Conservation (phyloP, 2,888 invertebrate genomes). For the Agonopterix arenella region DNA sequence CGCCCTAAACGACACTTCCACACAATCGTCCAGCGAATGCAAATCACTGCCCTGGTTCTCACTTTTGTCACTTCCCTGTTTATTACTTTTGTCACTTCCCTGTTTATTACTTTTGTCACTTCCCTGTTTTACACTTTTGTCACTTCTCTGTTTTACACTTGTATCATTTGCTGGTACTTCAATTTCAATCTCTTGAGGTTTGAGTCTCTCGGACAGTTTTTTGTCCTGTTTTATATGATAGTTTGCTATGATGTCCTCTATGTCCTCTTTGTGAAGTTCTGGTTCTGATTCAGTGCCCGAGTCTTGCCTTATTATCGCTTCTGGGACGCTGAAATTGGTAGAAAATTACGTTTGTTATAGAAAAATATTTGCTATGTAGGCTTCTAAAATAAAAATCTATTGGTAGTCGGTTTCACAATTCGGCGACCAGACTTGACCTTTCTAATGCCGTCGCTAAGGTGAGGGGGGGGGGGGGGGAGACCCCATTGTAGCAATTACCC, state of each 20-base stretch:
- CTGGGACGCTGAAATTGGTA: conserved; percentile 6
- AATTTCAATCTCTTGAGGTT: conserved; percentile 8
- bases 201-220: conserved; percentile 2
- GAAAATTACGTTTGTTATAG: background rate
- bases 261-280: conserved; percentile 32
- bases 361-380: too few species aligned
- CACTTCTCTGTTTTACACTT: background rate
- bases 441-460: too few species aligned
- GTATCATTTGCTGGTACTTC: background rate
- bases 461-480: too few species aligned
- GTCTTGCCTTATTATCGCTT: conserved; percentile 1
- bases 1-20: background rate
- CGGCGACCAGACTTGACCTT: too few species aligned
- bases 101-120: background rate
- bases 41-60: background rate
- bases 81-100: background rate
- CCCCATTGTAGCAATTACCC: too few species aligned
- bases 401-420: too few species aligned
- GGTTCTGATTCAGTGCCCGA: conserved; percentile 5
- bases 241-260: conserved; percentile 55
- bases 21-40: background rate
- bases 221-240: conserved; percentile 51
- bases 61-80: background rate
- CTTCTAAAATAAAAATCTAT: too few species aligned
- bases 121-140: background rate